Conservation (phyloP, 30 jellyfish, hydroid and myxozoan genomes). For the Pelagia noctiluca region DNA sequence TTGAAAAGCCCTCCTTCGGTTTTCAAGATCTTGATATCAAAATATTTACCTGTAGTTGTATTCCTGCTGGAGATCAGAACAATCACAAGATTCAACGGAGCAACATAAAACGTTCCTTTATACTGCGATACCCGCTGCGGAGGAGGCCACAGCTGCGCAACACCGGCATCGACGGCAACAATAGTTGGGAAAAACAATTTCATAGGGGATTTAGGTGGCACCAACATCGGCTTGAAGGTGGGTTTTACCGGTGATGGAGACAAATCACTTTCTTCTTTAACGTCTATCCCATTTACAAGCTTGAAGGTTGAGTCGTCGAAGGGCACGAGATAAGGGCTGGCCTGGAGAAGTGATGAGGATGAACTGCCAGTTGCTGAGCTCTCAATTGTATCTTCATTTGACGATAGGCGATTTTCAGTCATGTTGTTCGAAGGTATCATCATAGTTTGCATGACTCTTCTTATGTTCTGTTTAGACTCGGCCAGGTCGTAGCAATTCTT, state of each 20-base stretch:
- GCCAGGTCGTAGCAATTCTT: conserved; percentile 66
- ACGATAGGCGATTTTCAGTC: too few species aligned
- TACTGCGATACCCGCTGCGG: conserved; percentile 80
- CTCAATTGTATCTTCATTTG: too few species aligned
- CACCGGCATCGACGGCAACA: conserved; percentile 73
- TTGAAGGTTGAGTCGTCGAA: not conserved
- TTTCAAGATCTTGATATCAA: too few species aligned
- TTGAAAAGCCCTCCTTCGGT: too few species aligned
- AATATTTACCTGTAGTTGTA: conserved; percentile 31
- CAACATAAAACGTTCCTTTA: conserved; percentile 88
- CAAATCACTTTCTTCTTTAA: not conserved
- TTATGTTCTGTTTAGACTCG: conserved; percentile 34
- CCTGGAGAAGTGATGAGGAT: too few species aligned
- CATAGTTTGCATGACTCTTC: too few species aligned
- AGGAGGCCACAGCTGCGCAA: conserved; percentile 81
- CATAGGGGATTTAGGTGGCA: conserved; percentile 68
- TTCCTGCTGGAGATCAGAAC: conserved; percentile 30
- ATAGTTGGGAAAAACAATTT: conserved; percentile 62
- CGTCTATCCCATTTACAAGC: not conserved
- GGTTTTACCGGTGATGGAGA: not conserved
- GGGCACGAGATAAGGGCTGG: too few species aligned
- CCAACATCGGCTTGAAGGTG: conserved; percentile 50
- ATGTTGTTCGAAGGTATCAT: too few species aligned
- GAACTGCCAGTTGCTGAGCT: too few species aligned
- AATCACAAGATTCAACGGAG: conserved; percentile 69